Conservation (phyloP, 2,113 vertebrate genomes). For the Atlantisia rogersi region DNA sequence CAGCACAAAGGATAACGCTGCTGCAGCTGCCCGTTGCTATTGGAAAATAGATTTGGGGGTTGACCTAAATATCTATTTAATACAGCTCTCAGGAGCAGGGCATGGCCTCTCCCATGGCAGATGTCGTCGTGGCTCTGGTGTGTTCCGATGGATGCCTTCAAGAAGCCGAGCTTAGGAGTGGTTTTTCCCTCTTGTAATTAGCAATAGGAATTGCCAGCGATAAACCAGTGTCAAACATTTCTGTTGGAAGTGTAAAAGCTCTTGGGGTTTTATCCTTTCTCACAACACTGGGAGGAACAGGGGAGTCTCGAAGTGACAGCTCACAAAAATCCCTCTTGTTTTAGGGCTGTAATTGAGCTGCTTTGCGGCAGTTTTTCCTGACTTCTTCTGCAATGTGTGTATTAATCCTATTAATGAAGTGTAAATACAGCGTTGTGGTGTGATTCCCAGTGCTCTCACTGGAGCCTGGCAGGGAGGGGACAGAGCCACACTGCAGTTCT, state of each 20-base stretch:
- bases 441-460: neutral
- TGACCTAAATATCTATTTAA: slow-evolving; percentile 51
- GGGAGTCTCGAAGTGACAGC: neutral
- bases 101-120: neutral
- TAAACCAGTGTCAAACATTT: neutral
- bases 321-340: neutral
- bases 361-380: neutral
- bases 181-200: neutral
- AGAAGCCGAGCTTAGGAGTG: neutral
- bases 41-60: slow-evolving; percentile 2
- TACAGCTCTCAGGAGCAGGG: neutral
- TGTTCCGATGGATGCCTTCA: neutral
- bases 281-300: neutral
- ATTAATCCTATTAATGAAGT: neutral
- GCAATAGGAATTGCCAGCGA: neutral
- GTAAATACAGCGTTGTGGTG: accelerated
- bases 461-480: neutral
- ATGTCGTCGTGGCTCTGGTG: neutral
- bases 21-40: slow-evolving; percentile 11
- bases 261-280: neutral
- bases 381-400: neutral
- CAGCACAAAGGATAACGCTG: neutral
- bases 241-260: neutral
- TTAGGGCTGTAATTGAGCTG: neutral
- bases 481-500: accelerated